A percentile compares a stretch with the other conserved stretches of the same genome.
phyloP scores from a whole-genome alignment of 2,113 vertebrate species.

The Anolis carolinensis region DNA sequence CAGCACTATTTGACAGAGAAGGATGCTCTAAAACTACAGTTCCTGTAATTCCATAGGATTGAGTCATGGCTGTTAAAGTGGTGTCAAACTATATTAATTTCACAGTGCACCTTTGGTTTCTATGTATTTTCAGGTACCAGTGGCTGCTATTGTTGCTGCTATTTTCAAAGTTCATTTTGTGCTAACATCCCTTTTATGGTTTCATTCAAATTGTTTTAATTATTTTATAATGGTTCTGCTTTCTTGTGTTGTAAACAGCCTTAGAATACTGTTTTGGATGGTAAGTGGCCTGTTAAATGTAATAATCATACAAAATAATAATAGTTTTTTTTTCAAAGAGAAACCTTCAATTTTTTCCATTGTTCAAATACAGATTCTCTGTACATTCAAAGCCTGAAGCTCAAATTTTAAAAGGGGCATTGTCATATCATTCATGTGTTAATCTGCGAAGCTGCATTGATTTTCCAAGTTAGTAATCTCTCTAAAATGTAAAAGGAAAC shows the following conservation, averaged over 20 bases:
- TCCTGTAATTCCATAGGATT: no score
- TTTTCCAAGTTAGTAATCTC: constrained; percentile 1
- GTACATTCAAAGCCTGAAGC: constrained; percentile 45
- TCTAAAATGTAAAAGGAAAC: constrained; percentile 35
- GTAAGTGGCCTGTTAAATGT: neutral
- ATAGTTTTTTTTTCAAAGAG: neutral
- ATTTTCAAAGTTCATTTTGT: neutral
- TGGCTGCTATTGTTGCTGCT: no score
- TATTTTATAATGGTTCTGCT: neutral
- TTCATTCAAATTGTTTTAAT: neutral
- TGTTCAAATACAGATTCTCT: neutral
- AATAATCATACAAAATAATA: neutral
- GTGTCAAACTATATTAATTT: no score
- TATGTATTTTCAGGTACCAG: neutral
- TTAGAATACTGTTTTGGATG: neutral
- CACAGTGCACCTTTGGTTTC: neutral
- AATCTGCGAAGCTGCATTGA: constrained; percentile 39
- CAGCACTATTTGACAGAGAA: neutral
- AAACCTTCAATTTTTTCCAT: neutral
- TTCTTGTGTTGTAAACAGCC: neutral
- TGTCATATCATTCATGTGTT: constrained; percentile 39
- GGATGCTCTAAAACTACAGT: neutral
- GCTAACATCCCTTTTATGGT: neutral
- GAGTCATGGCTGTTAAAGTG: no score
- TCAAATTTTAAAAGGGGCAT: constrained; percentile 38